Conservation (phyloP, 2,797 vertebrate genomes). For the Loris lydekkerianus region DNA sequence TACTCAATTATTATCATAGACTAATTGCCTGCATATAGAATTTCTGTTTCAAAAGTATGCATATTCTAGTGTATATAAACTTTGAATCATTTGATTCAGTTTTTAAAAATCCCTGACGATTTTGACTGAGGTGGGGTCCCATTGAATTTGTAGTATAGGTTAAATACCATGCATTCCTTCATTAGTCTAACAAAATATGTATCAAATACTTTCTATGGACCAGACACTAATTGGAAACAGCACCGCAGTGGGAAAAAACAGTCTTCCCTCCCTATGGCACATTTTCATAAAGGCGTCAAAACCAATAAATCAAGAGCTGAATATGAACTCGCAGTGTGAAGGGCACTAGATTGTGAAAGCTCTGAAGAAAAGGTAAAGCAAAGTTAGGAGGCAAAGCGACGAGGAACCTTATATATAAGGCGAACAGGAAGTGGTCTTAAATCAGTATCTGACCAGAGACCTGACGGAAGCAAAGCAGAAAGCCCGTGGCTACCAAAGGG, state of each 20-base stretch:
- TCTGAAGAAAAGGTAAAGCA: constrained; percentile 25
- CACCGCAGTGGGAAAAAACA: neutral
- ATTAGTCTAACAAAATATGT: neutral
- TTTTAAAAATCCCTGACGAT: neutral
- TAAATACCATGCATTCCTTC: neutral
- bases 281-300: constrained; percentile 28
- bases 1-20: constrained; percentile 26
- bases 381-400: neutral
- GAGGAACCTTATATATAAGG: neutral
- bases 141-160: neutral
- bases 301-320: neutral
- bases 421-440: neutral
- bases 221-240: neutral
- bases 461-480: neutral
- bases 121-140: neutral
- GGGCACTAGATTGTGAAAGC: neutral
- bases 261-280: neutral
- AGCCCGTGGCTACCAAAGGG: no score
- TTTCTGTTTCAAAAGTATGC: neutral
- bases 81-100: constrained; percentile 56
- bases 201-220: neutral
- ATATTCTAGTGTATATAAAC: neutral
- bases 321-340: neutral
- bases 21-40: constrained; percentile 2
- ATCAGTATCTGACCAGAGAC: neutral